Percentiles rank a stretch among this genome's conserved stretches.
Conservation (phyloP, 2,888 invertebrate species). For the Cephalotes varians region DNA sequence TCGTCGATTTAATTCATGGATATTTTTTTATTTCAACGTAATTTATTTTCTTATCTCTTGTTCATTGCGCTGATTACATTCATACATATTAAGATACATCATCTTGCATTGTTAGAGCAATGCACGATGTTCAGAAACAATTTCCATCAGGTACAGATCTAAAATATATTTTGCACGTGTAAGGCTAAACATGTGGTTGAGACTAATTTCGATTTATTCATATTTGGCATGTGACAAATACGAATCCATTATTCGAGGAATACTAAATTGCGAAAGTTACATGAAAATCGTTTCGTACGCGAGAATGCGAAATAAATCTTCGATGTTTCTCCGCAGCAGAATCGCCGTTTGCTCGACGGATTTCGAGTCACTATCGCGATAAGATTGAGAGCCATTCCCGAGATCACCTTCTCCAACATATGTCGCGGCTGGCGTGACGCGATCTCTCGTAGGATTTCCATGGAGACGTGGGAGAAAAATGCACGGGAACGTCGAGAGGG, state of each 20-base stretch:
- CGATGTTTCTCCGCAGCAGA: not conserved
- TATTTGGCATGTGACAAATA: not conserved
- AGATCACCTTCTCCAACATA: slow-evolving; percentile 35
- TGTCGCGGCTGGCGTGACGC: slow-evolving; percentile 31
- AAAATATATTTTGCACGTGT: not conserved
- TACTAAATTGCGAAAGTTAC: not conserved
- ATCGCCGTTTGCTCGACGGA: slow-evolving; percentile 33
- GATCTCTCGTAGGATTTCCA: slow-evolving; percentile 34
- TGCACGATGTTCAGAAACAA: not conserved
- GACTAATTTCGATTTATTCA: not conserved
- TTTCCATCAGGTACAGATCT: not conserved
- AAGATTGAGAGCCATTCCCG: slow-evolving; percentile 36
- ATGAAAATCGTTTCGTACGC: not conserved
- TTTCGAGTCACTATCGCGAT: slow-evolving; percentile 52
- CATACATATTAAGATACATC: slow-evolving; percentile 11
- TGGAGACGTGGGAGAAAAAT: slow-evolving; percentile 28
- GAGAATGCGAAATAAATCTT: slow-evolving; percentile 38
- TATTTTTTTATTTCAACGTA: not conserved
- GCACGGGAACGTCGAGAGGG: slow-evolving; percentile 28
- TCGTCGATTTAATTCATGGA: not conserved
- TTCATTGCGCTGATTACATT: not conserved
- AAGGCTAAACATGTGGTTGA: not conserved
- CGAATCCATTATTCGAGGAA: not conserved
- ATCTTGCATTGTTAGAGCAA: slow-evolving; percentile 4
- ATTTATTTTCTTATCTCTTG: slow-evolving; percentile 7